Evolutionary conservation across 64 coral and sea anemone species (phyloP).

Genomic region (Actinia tenebrosa): DNA sequence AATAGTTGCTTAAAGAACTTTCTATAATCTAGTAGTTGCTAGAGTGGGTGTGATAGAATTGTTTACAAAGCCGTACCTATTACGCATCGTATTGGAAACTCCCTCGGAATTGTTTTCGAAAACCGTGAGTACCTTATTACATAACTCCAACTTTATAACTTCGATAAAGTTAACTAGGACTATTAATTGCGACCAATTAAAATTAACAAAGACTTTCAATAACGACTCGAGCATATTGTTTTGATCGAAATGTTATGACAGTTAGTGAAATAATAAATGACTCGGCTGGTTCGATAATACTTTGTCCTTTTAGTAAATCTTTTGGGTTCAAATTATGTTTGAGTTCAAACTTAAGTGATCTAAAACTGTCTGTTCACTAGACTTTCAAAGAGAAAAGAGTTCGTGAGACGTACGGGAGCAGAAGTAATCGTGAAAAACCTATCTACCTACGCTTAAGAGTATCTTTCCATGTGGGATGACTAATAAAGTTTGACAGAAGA

Average conservation of each 20-base stretch:
- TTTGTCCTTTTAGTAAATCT: background rate
- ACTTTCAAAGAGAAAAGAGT: background rate
- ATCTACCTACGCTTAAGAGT: background rate
- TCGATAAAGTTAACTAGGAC: background rate
- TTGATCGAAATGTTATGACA: background rate
- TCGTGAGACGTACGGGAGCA: background rate
- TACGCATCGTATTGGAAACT: background rate
- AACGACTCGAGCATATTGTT: background rate
- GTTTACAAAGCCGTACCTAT: background rate
- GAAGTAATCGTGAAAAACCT: background rate
- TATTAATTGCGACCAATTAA: background rate
- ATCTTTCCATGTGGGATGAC: background rate
- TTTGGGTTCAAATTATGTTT: background rate
- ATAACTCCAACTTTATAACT: background rate
- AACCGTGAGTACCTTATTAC: background rate
- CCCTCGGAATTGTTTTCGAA: background rate
- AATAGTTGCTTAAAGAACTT: background rate
- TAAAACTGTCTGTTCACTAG: background rate
- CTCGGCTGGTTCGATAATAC: too few relatives aligned
- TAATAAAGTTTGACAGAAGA: background rate
- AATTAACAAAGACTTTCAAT: background rate
- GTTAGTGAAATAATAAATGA: background rate
- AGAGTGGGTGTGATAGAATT: conserved; percentile 3
- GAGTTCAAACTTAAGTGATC: background rate
- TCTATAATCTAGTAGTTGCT: background rate